phyloP scores from a whole-genome alignment of 1,140 invertebrate species.

The Caerostris extrusa region DNA sequence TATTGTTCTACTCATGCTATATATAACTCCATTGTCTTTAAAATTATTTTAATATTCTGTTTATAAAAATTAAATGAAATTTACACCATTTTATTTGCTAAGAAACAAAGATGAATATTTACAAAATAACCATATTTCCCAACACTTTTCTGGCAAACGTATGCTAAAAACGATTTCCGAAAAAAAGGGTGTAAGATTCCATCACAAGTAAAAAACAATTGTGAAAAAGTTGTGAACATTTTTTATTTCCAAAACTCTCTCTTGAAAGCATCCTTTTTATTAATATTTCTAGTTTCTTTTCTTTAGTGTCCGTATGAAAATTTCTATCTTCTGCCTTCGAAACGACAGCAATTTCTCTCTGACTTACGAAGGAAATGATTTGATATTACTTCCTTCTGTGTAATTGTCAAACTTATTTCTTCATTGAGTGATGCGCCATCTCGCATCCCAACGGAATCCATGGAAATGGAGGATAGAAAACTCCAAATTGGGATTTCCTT shows the following conservation, averaged over 20 bases:
- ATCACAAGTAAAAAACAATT: neutral
- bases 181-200: neutral
- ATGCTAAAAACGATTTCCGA: too few relatives aligned
- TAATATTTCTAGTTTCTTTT: slow-evolving; percentile 8
- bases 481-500: neutral
- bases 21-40: too few relatives aligned
- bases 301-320: slow-evolving; percentile 18
- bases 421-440: neutral
- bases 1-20: too few relatives aligned
- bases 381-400: slow-evolving; percentile 42
- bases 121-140: too few relatives aligned
- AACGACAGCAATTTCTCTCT: neutral
- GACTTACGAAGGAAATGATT: slow-evolving; percentile 26
- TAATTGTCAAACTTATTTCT: slow-evolving; percentile 43
- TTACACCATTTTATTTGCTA: too few relatives aligned
- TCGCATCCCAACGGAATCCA: neutral
- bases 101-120: too few relatives aligned
- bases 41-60: too few relatives aligned
- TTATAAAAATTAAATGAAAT: too few relatives aligned
- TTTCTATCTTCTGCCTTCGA: neutral
- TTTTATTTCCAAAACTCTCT: neutral
- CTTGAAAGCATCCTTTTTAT: neutral
- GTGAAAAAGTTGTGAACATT: neutral
- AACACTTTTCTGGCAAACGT: too few relatives aligned
- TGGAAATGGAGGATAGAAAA: neutral